These are phyloP conservation scores for Plutomurus gul DNA, from an alignment of 1,140 invertebrate species.

Conservation along the genomic window DNA sequence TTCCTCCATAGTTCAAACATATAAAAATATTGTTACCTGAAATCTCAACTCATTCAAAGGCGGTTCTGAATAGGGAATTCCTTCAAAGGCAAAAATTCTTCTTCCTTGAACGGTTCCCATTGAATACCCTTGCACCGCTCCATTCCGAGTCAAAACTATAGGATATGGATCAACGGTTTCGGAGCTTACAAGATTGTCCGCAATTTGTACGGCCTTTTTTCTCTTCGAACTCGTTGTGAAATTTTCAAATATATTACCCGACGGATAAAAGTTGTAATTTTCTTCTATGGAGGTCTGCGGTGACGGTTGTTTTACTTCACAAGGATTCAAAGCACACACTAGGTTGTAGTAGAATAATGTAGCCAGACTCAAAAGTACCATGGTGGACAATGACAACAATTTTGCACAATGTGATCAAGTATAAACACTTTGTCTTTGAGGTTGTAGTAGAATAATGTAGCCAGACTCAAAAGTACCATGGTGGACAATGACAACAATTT, in stretches of 20 bases:
- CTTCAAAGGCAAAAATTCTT: constrained; percentile 63
- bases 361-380: neutral
- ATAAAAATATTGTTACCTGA: neutral
- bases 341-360: neutral
- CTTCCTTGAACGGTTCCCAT: neutral
- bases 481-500: neutral
- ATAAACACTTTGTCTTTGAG: too few relatives aligned
- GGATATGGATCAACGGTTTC: neutral
- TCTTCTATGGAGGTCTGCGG: neutral
- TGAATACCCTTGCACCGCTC: constrained; percentile 4
- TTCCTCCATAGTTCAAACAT: neutral
- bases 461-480: neutral
- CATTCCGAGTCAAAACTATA: neutral
- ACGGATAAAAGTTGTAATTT: neutral
- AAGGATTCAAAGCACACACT: neutral
- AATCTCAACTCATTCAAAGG: constrained; percentile 71
- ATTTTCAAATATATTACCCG: neutral
- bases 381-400: neutral
- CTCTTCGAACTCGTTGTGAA: neutral
- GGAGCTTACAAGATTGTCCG: neutral
- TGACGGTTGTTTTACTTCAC: neutral
- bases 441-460: neutral
- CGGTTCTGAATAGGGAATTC: constrained; percentile 80
- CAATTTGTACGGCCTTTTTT: neutral
- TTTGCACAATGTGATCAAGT: too few relatives aligned